Base-by-base conservation (phyloP, 37 sponge, comb jelly and placozoan genomes). In the Sycon ciliatum region DNA sequence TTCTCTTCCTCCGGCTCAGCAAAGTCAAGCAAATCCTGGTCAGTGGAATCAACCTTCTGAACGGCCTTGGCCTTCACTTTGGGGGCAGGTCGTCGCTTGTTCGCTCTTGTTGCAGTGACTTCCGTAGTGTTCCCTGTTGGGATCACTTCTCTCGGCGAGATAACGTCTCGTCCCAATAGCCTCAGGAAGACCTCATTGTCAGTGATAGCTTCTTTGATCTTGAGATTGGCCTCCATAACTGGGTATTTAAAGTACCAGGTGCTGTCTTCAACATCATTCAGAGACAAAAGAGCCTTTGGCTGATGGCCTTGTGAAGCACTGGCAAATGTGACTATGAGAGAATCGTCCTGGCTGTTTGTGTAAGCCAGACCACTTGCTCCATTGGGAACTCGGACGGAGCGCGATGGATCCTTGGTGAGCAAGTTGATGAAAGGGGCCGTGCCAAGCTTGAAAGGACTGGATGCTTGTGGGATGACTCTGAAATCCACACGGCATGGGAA, bases 241-340 rank as follows among this genome's bases (percentile, higher is more conserved):
- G 63, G 63, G 16, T 22, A 7, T 30, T 11, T 24, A 7, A 60
- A 60, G 24, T 18, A 60, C 9, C 7, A 30, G 26, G 26, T 23
- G 32, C 63, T 60, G 63, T 60, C 63, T 60, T 60, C 63, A 11
- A 60, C 7, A 60, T 60, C 63, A 11, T 9, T 24, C 9, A 11
- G 22, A 28, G 26, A 7, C 7, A 60, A 11, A 7, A 9, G 26
- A 22, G 22, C 9, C 32, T 11, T 23, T 28, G 63, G 22, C 26
- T 60, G 63, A 11, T 60, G 22, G 11, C 24, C 63, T 28, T 60
- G 63, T 22, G 63, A 11, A 11, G 22, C 63, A 28, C 63, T 60
- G 7, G 7, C 16, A 28, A 60, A 60, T 7, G 63, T 18, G 22
- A 60, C 24, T 9, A 18, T 60, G 22, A 60, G 63, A n/a, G n/a